Percentiles rank a stretch among this genome's conserved stretches.
Evolutionary conservation across 2,888 invertebrate genomes (phyloP).

Genomic region (Hoplodrina ambigua): DNA sequence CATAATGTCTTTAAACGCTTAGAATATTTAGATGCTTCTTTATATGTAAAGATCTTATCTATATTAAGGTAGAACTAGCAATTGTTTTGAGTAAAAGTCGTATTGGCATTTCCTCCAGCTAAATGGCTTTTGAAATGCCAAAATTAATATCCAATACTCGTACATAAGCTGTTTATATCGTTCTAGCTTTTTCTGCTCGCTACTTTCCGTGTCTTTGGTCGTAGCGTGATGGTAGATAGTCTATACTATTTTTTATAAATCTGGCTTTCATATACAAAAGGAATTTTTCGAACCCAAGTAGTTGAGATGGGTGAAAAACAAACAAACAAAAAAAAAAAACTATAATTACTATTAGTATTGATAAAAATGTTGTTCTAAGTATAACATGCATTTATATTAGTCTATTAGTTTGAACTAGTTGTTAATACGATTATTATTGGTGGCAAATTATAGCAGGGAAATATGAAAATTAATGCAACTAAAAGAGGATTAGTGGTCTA

Average conservation of each 20-base stretch:
- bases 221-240: no score
- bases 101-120: slow-evolving; percentile 54
- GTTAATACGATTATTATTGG: slow-evolving; percentile 15
- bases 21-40: slow-evolving; percentile 49
- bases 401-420: slow-evolving; percentile 49
- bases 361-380: slow-evolving; percentile 34
- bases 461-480: slow-evolving; percentile 20
- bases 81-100: slow-evolving; percentile 43
- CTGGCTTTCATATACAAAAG: no score
- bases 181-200: no score
- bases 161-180: slow-evolving; percentile 49
- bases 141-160: slow-evolving; percentile 52
- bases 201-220: no score
- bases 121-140: slow-evolving; percentile 59
- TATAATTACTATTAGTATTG: no score
- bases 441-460: slow-evolving; percentile 11
- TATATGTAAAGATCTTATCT: slow-evolving; percentile 22
- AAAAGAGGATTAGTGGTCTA: slow-evolving; percentile 23
- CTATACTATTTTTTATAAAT: no score
- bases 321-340: no score
- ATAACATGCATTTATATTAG: slow-evolving; percentile 48
- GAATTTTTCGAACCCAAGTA: no score
- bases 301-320: no score
- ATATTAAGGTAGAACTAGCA: slow-evolving; percentile 48
- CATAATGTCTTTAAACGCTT: slow-evolving; percentile 26